Percentiles rank a stretch among this genome's conserved stretches.
These are phyloP conservation scores for Empis stercorea DNA, from an alignment of 2,888 invertebrate genomes.

Conservation along the genomic window DNA sequence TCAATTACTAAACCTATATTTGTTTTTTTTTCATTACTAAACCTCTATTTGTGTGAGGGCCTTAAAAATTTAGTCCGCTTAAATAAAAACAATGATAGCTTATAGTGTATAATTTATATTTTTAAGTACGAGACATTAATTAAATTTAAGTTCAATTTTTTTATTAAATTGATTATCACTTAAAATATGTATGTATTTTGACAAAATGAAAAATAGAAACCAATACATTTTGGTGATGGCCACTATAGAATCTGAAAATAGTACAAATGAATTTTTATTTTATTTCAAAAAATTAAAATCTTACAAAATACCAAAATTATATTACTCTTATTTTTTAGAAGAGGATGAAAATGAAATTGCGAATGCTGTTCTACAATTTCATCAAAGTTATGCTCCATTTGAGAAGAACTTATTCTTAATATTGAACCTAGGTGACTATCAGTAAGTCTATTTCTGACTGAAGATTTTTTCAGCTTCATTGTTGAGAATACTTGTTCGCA, in stretches of 20 bases:
- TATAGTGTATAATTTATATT: too few relatives aligned
- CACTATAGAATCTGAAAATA: neutral
- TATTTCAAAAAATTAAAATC: neutral
- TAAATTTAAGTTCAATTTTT: neutral
- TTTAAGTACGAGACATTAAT: neutral
- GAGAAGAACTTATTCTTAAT: neutral
- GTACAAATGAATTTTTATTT: neutral
- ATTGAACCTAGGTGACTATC: neutral
- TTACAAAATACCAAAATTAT: conserved; percentile 1
- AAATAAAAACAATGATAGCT: neutral
- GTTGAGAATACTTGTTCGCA: neutral
- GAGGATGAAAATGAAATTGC: neutral
- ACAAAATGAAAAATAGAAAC: neutral
- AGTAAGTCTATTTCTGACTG: neutral
- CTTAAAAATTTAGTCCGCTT: neutral
- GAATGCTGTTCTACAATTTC: neutral
- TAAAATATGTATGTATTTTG: neutral
- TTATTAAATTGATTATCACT: neutral
- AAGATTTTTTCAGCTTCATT: neutral
- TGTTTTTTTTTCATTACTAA: too few relatives aligned
- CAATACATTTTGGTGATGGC: neutral
- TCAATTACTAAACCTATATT: too few relatives aligned
- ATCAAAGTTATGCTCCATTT: neutral
- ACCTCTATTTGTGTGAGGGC: conserved; percentile 1
- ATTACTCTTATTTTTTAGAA: conserved; percentile 1